Evolutionary conservation across 2,888 invertebrate genomes (phyloP).

Genomic region (Ormyrus labotus): DNA sequence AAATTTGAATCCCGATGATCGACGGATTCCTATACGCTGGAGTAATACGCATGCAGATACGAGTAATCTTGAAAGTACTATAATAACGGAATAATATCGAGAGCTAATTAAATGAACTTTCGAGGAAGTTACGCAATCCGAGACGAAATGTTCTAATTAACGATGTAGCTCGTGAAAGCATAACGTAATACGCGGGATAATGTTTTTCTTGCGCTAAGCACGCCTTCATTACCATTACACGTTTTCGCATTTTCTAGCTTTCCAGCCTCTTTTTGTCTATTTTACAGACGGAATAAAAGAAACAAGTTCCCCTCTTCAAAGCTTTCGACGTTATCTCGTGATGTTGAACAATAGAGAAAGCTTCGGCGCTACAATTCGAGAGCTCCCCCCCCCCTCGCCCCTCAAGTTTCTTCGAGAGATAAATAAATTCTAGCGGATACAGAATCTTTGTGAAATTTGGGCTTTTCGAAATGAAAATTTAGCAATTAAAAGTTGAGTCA

Average conservation of each 20-base stretch:
- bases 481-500: too few relatives aligned
- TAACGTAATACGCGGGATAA: neutral
- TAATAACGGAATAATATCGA: neutral
- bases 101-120: neutral
- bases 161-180: neutral
- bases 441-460: neutral
- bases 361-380: neutral
- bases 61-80: too few relatives aligned
- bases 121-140: neutral
- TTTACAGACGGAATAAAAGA: neutral
- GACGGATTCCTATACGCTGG: too few relatives aligned
- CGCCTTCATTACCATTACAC: too few relatives aligned
- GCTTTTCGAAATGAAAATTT: neutral
- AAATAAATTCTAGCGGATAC: neutral
- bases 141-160: conserved; percentile 12
- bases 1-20: too few relatives aligned
- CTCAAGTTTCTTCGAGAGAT: neutral
- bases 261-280: neutral
- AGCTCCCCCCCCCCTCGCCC: neutral
- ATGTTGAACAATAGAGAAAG: conserved; percentile 4
- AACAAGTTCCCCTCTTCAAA: neutral
- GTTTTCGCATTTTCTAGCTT: neutral
- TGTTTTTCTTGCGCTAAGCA: neutral
- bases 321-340: conserved; percentile 4
- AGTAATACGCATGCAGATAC: too few relatives aligned